Conservation (phyloP, 1,140 invertebrate species). For the Hyles euphorbiae region DNA sequence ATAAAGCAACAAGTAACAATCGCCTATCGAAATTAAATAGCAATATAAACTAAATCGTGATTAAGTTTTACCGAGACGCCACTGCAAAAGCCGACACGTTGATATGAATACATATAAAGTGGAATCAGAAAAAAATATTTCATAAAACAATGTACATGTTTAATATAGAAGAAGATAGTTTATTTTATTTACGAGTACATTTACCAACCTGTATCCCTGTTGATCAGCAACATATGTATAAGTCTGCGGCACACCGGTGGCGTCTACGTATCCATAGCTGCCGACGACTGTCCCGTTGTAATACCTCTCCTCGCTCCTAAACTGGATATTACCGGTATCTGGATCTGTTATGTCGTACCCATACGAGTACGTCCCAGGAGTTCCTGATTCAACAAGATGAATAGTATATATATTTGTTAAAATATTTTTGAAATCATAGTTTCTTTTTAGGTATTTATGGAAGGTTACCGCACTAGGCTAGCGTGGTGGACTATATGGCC, state of each 20-base stretch:
- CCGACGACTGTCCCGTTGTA: constrained; percentile 81
- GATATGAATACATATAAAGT: too few species aligned
- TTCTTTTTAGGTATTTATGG: too few species aligned
- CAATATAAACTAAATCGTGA: too few species aligned
- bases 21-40: too few species aligned
- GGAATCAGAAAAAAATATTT: not conserved
- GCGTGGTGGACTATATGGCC: too few species aligned
- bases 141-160: not conserved
- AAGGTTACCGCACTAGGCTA: too few species aligned
- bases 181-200: not conserved
- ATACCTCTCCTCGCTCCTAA: constrained; percentile 78
- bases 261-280: constrained; percentile 80
- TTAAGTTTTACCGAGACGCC: too few species aligned
- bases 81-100: too few species aligned
- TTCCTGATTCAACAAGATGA: constrained; percentile 46
- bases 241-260: constrained; percentile 77
- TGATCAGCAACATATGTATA: constrained; percentile 79
- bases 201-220: constrained; percentile 79
- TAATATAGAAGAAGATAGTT: not conserved
- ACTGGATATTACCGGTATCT: constrained; percentile 79
- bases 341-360: constrained; percentile 82
- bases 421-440: too few species aligned
- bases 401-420: too few species aligned
- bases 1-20: too few species aligned
- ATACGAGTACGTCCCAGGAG: constrained; percentile 80